Percentiles rank a stretch among this genome's conserved stretches.
These are phyloP conservation scores for Ispidina lecontei DNA, from an alignment of 2,797 vertebrate genomes.

Conservation along the genomic window DNA sequence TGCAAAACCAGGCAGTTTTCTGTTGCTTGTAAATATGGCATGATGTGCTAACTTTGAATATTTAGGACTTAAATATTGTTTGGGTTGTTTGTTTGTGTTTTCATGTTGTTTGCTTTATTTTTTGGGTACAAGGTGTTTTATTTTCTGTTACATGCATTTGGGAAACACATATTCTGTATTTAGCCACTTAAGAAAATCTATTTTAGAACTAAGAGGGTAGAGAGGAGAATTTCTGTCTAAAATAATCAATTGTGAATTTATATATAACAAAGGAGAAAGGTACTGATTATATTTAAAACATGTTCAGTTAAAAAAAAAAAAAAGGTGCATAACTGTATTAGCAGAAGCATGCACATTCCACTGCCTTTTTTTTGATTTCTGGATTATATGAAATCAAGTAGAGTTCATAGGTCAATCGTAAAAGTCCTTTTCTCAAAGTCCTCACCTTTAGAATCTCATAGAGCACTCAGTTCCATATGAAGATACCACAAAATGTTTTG, in stretches of 20 bases:
- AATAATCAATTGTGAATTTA: neutral
- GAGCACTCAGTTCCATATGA: neutral
- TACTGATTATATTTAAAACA: neutral
- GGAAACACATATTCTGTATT: neutral
- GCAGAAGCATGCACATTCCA: neutral
- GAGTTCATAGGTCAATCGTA: neutral
- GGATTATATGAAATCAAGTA: neutral
- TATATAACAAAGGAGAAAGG: neutral
- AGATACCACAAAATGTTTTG: neutral
- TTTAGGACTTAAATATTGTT: neutral
- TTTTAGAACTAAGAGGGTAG: rapidly evolving
- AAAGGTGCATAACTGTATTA: neutral
- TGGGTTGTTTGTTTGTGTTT: neutral
- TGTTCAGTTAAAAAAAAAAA: rapidly evolving
- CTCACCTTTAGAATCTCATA: neutral
- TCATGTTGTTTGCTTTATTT: neutral
- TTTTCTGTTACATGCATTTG: neutral
- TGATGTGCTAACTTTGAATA: neutral
- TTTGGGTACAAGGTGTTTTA: neutral
- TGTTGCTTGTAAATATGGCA: neutral
- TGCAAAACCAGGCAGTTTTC: neutral
- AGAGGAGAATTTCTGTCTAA: neutral
- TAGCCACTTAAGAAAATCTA: neutral
- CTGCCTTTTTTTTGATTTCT: neutral
- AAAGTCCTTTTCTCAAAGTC: neutral